Conservation (phyloP, 2,797 vertebrate species). For the Distichodus sexfasciatus region DNA sequence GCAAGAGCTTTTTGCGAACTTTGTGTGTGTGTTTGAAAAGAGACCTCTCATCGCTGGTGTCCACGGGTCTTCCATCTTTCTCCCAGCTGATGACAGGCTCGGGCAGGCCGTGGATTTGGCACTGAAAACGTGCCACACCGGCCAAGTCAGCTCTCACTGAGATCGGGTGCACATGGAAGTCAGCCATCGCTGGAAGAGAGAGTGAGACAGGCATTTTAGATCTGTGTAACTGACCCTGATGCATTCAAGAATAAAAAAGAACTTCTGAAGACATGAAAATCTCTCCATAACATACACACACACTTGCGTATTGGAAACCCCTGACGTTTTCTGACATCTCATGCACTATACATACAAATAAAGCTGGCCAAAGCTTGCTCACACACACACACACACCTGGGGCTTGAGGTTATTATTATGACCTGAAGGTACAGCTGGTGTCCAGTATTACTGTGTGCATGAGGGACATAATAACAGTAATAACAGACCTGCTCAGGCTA, state of each 20-base stretch:
- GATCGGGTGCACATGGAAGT: slow-evolving; percentile 95
- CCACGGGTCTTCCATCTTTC: slow-evolving; percentile 83
- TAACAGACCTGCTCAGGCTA: background rate
- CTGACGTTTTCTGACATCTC: too few species aligned
- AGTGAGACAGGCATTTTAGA: background rate
- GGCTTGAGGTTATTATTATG: too few species aligned
- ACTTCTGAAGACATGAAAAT: too few species aligned
- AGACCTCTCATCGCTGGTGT: slow-evolving; percentile 86
- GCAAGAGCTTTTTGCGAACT: background rate
- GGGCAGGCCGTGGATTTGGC: slow-evolving; percentile 94
- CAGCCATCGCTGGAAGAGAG: slow-evolving; percentile 83
- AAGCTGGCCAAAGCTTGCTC: too few species aligned
- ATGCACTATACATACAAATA: too few species aligned
- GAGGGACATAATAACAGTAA: background rate
- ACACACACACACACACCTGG: too few species aligned
- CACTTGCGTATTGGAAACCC: too few species aligned
- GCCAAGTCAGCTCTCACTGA: slow-evolving; percentile 85
- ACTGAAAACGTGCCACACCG: slow-evolving; percentile 92
- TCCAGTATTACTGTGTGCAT: background rate
- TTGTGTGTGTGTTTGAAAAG: background rate
- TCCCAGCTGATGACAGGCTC: slow-evolving; percentile 96
- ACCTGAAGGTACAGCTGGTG: too few species aligned
- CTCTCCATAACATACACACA: too few species aligned
- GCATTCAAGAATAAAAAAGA: too few species aligned
- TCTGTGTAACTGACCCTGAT: too few species aligned